Conservation (phyloP, 1,140 invertebrate genomes). For the Pogonus chalceus region DNA sequence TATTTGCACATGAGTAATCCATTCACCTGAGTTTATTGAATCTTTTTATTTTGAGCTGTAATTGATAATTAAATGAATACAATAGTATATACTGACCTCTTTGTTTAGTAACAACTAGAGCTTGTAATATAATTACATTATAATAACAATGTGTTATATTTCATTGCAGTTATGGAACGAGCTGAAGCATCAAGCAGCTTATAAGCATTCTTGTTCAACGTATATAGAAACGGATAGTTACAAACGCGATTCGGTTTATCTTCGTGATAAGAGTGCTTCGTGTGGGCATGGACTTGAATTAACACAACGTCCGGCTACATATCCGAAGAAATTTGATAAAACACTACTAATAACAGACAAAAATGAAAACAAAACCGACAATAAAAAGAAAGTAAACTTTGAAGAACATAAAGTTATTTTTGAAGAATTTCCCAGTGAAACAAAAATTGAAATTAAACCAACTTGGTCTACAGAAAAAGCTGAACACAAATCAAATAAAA, state of each 20-base stretch:
- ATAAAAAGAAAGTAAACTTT: slow-evolving; percentile 31
- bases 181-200: slow-evolving; percentile 45
- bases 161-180: slow-evolving; percentile 53
- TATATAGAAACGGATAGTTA: slow-evolving; percentile 30
- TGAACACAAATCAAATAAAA: no score
- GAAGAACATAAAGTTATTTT: slow-evolving; percentile 26
- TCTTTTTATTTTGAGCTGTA: no score
- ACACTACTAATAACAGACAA: slow-evolving; percentile 14
- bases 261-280: slow-evolving; percentile 55
- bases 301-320: slow-evolving; percentile 53
- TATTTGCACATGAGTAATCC: no score
- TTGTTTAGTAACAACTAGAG: no score
- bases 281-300: slow-evolving; percentile 59
- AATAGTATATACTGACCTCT: no score
- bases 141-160: no score
- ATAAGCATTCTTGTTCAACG: slow-evolving; percentile 36
- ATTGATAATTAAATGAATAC: no score
- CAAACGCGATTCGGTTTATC: slow-evolving; percentile 35
- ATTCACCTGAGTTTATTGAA: no score
- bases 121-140: no score
- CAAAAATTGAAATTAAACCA: slow-evolving; percentile 20
- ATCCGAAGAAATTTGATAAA: slow-evolving; percentile 24
- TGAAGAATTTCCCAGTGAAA: no score
- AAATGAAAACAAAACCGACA: slow-evolving; percentile 21
- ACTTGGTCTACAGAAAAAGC: neutral